Evolutionary conservation across 2,797 vertebrate species (phyloP).

Genomic region (Enteromius argenteus): DNA sequence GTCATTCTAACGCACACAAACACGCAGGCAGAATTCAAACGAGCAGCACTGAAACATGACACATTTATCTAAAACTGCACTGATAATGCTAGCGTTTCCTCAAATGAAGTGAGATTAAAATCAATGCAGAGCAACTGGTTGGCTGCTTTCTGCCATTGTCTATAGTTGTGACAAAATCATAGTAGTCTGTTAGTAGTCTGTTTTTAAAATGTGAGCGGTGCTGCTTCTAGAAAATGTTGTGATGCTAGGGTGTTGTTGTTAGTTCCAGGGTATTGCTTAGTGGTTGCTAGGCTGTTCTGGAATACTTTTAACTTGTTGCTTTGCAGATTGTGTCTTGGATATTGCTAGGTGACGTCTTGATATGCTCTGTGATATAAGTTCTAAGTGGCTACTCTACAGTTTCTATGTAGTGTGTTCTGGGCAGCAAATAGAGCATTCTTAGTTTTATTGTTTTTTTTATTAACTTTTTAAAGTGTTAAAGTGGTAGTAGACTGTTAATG

Average conservation of each 20-base stretch:
- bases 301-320: not conserved
- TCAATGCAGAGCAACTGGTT: slow-evolving; percentile 5
- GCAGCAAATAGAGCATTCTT: no score
- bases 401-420: no score
- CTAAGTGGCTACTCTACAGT: no score
- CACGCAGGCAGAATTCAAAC: slow-evolving; percentile 19
- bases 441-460: no score
- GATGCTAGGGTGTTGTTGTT: not conserved
- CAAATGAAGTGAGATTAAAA: not conserved
- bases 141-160: not conserved
- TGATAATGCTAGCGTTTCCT: not conserved
- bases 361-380: no score
- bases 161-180: not conserved
- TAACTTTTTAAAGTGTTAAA: no score
- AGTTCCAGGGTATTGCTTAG: not conserved
- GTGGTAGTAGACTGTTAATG: no score
- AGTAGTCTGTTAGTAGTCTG: not conserved
- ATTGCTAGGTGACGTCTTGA: not conserved
- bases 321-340: not conserved
- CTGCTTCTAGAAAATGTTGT: not conserved
- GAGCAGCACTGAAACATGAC: slow-evolving; percentile 59
- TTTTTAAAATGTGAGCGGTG: not conserved
- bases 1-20: slow-evolving; percentile 38
- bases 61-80: not conserved
- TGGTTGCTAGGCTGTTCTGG: not conserved